phyloP scores from a whole-genome alignment of 2,888 invertebrate genomes.

The Apodemia zela region DNA sequence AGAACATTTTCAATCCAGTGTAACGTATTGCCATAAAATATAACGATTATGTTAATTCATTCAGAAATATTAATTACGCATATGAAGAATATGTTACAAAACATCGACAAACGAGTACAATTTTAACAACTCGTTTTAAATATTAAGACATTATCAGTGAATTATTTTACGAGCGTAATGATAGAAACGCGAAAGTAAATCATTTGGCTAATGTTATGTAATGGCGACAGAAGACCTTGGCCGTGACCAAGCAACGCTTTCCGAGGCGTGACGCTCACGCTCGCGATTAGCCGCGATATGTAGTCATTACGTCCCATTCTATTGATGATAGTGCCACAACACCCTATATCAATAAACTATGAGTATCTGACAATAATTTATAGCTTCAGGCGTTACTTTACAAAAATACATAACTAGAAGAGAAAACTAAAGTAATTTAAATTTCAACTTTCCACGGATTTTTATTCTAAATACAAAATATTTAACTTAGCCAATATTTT shows the following conservation, averaged over 20 bases:
- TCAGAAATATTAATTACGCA: background rate
- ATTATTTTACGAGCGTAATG: constrained; percentile 30
- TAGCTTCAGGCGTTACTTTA: no score
- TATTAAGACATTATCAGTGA: constrained; percentile 32
- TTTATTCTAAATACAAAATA: no score
- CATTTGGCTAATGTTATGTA: constrained; percentile 59
- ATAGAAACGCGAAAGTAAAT: constrained; percentile 45
- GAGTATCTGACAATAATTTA: background rate
- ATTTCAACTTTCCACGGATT: no score
- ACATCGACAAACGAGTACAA: background rate
- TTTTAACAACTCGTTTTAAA: constrained; percentile 4
- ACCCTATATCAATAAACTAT: background rate
- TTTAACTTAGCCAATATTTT: no score
- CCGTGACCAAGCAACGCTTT: constrained; percentile 73
- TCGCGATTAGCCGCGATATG: constrained; percentile 45
- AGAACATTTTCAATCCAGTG: no score
- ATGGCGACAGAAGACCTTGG: constrained; percentile 70
- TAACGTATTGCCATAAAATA: no score
- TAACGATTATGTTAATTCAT: no score
- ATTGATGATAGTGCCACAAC: constrained; percentile 21
- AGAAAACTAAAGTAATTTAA: background rate
- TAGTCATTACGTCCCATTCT: constrained; percentile 33
- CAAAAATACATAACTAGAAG: no score
- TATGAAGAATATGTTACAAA: background rate
- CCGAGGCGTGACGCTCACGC: constrained; percentile 47